Evolutionary conservation across 1,140 invertebrate species (phyloP).

Genomic region (Drosophila lowei): DNA sequence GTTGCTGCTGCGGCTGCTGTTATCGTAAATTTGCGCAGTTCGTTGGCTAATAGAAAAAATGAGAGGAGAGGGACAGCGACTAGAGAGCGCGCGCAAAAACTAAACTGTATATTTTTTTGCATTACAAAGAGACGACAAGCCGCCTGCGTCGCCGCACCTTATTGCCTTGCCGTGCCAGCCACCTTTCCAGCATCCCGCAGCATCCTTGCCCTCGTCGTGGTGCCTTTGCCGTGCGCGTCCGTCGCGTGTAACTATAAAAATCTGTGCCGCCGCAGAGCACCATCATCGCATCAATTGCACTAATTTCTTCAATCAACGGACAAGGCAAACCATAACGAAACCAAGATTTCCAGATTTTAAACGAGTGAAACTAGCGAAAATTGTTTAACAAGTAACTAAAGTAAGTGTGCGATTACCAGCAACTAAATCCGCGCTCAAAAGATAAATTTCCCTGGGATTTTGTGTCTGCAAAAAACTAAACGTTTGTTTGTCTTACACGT

Average conservation of each 20-base stretch:
- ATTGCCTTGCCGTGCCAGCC: constrained; percentile 35
- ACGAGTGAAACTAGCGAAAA: constrained; percentile 78
- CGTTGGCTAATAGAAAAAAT: constrained; percentile 16
- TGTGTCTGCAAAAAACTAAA: constrained; percentile 33
- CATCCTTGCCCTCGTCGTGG: constrained; percentile 49
- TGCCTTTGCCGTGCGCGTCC: constrained; percentile 27
- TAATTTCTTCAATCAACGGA: constrained; percentile 78
- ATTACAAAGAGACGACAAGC: constrained; percentile 9
- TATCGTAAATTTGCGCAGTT: constrained; percentile 73
- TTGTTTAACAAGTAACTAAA: constrained; percentile 65
- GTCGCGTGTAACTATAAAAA: constrained; percentile 73
- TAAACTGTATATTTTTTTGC: constrained; percentile 49
- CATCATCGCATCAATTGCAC: constrained; percentile 70
- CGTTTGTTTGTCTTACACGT: constrained; percentile 48
- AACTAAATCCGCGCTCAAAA: constrained; percentile 58
- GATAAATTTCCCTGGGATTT: constrained; percentile 18
- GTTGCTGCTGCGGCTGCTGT: constrained; percentile 53
- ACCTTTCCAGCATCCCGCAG: constrained; percentile 29
- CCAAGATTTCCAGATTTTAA: constrained; percentile 44
- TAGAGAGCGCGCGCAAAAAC: constrained; percentile 44
- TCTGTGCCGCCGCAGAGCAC: constrained; percentile 55
- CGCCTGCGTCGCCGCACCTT: too few species aligned
- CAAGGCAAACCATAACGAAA: constrained; percentile 66
- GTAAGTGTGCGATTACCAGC: constrained; percentile 41
- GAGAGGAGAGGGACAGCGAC: constrained; percentile 15